Base-by-base conservation (phyloP, 2,797 vertebrate species). In the Salmo trutta region DNA sequence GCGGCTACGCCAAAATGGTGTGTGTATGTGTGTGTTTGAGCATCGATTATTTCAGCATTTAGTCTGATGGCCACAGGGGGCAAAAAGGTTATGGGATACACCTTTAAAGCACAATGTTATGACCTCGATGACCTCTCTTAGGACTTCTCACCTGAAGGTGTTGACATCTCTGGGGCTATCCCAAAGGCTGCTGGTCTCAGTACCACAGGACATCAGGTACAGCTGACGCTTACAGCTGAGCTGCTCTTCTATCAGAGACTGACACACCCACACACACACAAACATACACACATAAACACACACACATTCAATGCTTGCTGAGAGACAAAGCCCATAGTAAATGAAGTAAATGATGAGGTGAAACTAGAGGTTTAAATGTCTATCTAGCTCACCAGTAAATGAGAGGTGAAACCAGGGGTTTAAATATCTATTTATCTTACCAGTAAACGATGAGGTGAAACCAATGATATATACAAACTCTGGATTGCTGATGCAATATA, bases 241-340 rank as follows among this genome's bases (percentile, higher is more conserved):
- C 83, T 96, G 95, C 75, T 96, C 93, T 4, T 95, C 93, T 41
- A 94, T 79, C 74, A 96, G 90, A 76, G 71, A 76, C 95, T 96
- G 85, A 8, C 24, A 65, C 62, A 67, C 65, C n/a, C 29, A 68
- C 47, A 54, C 24, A 33, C 47, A 41, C 24, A 53, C 24, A 53
- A 0, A 21, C 70, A 64, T 19, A 17, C 41, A 66, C 7, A 73
- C n/a, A 68, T 1, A 33, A n/a, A 54, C n/a, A 62, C n/a, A 54
- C 4, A 65, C 19, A 66, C 14, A 16, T 33, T 5, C 33, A 19
- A 36, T 36, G 67, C 19, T 70, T 21, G 17, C 19, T 5, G 8
- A 70, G 68, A n/a, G 68, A n/a, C 19, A 70, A 70, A 41, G 8
- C 17, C 3, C 10, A 65, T 27, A 27, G 62, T 24, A 65, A 65